Conservation (phyloP, 2,797 vertebrate genomes). For the Chelon labrosus region DNA sequence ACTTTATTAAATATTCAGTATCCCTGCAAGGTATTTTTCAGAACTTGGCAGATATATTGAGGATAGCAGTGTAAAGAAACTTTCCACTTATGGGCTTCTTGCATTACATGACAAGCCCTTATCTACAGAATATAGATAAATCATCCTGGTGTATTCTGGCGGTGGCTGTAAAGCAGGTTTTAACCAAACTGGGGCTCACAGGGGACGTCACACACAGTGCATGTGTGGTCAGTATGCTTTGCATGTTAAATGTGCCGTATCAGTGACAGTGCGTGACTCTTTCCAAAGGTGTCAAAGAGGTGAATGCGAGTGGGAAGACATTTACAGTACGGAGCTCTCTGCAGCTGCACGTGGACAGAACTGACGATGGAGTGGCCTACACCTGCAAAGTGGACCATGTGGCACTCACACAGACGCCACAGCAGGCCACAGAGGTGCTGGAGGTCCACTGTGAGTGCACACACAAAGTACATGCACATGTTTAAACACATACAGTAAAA, state of each 20-base stretch:
- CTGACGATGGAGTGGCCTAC: slow-evolving; percentile 93
- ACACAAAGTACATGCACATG: slow-evolving; percentile 15
- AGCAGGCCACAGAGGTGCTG: slow-evolving; percentile 95
- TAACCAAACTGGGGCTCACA: background rate
- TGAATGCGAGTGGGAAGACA: slow-evolving; percentile 94
- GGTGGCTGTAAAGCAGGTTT: too few relatives aligned
- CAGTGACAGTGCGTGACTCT: slow-evolving; percentile 61
- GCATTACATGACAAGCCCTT: background rate
- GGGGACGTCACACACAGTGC: background rate
- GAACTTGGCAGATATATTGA: background rate
- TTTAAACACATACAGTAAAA: slow-evolving; percentile 5
- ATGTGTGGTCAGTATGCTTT: slow-evolving; percentile 15
- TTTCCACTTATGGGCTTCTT: background rate
- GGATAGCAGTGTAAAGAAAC: background rate
- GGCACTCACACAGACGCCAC: slow-evolving; percentile 90
- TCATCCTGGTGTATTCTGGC: slow-evolving; percentile 2
- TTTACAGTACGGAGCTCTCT: slow-evolving; percentile 96
- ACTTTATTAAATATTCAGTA: background rate
- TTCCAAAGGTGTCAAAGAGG: slow-evolving; percentile 91
- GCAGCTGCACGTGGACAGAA: slow-evolving; percentile 93
- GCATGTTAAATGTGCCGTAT: slow-evolving; percentile 43
- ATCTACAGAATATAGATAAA: background rate
- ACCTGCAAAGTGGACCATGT: slow-evolving; percentile 98
- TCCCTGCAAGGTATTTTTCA: background rate
- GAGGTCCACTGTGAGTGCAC: slow-evolving; percentile 98